Evolutionary conservation across 1,140 invertebrate species (phyloP).

Genomic region (Meloidogyne floridensis): DNA sequence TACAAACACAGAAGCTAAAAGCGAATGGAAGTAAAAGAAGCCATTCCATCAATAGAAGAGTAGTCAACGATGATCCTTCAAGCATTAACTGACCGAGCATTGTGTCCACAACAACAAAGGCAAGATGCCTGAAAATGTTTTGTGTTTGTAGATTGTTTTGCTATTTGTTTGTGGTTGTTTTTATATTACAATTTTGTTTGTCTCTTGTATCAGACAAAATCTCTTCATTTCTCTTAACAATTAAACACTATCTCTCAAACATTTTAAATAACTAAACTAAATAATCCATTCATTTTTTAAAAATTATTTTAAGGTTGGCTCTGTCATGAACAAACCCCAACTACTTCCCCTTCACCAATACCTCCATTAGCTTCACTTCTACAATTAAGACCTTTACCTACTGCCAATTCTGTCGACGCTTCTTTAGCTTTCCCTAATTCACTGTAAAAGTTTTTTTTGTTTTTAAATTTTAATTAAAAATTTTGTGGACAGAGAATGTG

Average conservation of each 20-base stretch:
- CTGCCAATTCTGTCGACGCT: slow-evolving; percentile 12
- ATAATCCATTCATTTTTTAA: neutral
- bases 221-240: too few relatives aligned
- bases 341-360: slow-evolving; percentile 20
- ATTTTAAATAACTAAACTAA: too few relatives aligned
- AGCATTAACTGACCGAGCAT: neutral
- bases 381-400: slow-evolving; percentile 21
- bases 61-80: neutral
- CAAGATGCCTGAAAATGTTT: too few relatives aligned
- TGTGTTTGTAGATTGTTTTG: too few relatives aligned
- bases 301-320: slow-evolving; percentile 25
- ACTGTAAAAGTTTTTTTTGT: neutral
- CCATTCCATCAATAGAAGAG: neutral
- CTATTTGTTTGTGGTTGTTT: too few relatives aligned
- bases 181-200: too few relatives aligned
- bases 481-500: slow-evolving; percentile 35
- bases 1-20: neutral
- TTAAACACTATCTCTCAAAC: too few relatives aligned
- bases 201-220: too few relatives aligned
- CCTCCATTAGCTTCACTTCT: slow-evolving; percentile 23
- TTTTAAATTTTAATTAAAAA: neutral
- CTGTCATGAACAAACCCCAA: slow-evolving; percentile 39
- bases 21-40: neutral
- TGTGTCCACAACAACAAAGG: too few relatives aligned
- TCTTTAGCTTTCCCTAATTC: slow-evolving; percentile 28